Evolutionary conservation across 1,140 invertebrate genomes (phyloP).

Genomic region (Mercenaria mercenaria): DNA sequence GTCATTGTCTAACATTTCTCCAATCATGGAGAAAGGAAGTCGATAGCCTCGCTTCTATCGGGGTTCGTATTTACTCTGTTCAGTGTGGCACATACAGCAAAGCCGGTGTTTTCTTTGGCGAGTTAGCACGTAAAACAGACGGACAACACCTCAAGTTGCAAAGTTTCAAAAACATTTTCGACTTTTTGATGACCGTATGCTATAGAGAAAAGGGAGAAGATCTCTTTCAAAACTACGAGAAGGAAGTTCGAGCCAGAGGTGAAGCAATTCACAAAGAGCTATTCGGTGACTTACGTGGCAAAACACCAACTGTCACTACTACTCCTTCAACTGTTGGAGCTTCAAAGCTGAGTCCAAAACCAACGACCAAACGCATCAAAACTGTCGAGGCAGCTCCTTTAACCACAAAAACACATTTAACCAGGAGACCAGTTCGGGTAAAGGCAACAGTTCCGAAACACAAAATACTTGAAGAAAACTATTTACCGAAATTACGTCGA

Average conservation of each 20-base stretch:
- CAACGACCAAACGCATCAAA: neutral
- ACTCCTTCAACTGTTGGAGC: neutral
- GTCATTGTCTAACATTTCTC: too few species aligned
- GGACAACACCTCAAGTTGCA: constrained; percentile 65
- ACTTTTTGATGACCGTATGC: constrained; percentile 74
- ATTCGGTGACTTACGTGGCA: constrained; percentile 34
- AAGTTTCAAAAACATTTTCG: constrained; percentile 69
- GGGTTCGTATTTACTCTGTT: constrained; percentile 57
- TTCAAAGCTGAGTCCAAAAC: neutral
- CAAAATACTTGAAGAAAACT: constrained; percentile 9
- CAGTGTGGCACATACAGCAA: neutral
- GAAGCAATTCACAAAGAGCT: constrained; percentile 43
- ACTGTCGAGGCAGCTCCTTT: neutral
- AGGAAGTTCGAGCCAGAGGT: constrained; percentile 45
- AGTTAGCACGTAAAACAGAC: constrained; percentile 56
- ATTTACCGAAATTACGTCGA: constrained; percentile 35
- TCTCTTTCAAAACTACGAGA: constrained; percentile 64
- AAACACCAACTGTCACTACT: neutral
- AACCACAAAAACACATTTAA: neutral
- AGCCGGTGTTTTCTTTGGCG: constrained; percentile 42
- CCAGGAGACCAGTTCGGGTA: neutral
- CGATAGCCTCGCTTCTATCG: constrained; percentile 66
- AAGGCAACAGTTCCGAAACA: neutral
- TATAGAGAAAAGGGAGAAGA: constrained; percentile 70
- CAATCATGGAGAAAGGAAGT: constrained; percentile 77